Conservation (phyloP, 2,888 invertebrate species). For the Trilocha varians region DNA sequence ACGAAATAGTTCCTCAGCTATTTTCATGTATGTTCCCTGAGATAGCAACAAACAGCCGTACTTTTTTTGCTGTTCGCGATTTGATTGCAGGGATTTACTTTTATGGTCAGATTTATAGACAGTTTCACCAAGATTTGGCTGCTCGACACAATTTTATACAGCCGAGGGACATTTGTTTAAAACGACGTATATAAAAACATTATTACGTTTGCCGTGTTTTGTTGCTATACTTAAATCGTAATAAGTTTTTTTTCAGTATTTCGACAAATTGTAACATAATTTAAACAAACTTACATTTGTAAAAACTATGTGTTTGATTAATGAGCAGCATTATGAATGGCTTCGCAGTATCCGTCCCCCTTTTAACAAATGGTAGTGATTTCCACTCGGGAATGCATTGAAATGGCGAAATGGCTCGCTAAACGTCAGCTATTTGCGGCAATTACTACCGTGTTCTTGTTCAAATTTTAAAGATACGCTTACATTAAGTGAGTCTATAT, state of each 20-base stretch:
- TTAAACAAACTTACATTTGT: not conserved
- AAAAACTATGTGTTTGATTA: conserved; percentile 17
- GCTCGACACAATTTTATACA: conserved; percentile 40
- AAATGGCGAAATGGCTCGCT: conserved; percentile 64
- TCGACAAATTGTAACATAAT: not conserved
- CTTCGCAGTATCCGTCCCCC: conserved; percentile 48
- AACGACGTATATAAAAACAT: conserved; percentile 30
- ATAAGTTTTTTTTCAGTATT: not conserved
- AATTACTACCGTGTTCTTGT: conserved; percentile 56
- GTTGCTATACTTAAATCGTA: not conserved
- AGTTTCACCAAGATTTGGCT: conserved; percentile 52
- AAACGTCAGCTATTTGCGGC: conserved; percentile 58
- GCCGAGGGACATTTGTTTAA: conserved; percentile 34
- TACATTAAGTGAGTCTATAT: too few relatives aligned
- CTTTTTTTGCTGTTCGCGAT: conserved; percentile 62
- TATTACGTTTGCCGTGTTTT: conserved; percentile 8
- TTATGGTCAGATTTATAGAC: conserved; percentile 69
- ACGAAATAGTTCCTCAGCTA: conserved; percentile 52
- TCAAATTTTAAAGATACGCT: too few relatives aligned
- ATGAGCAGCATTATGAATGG: conserved; percentile 35
- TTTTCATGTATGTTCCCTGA: conserved; percentile 52
- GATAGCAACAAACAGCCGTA: conserved; percentile 65
- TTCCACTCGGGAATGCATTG: conserved; percentile 67
- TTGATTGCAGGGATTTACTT: conserved; percentile 70
- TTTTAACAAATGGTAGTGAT: conserved; percentile 65